Percentiles rank a stretch among this genome's conserved stretches.
Conservation (phyloP, 2,113 vertebrate species). For the Odontophorus gujanensis region DNA sequence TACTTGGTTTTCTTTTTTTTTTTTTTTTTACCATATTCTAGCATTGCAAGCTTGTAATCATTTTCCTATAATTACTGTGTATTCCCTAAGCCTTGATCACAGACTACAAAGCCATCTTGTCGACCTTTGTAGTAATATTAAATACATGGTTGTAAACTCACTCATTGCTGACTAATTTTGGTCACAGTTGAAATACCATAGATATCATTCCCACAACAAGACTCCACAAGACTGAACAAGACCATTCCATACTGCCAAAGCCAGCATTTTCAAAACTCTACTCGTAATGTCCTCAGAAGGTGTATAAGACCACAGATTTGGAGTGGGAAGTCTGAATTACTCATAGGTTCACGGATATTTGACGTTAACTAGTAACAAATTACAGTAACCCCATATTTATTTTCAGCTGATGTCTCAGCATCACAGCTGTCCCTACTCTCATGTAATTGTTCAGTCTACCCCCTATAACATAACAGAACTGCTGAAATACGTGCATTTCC, state of each 20-base stretch:
- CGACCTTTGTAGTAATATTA: not conserved
- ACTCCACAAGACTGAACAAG: slow-evolving; percentile 29
- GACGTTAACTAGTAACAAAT: not conserved
- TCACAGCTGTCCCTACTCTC: not conserved
- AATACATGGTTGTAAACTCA: not conserved
- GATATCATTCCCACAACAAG: slow-evolving; percentile 41
- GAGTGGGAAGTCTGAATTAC: not conserved
- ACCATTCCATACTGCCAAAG: slow-evolving; percentile 16
- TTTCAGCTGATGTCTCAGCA: not conserved
- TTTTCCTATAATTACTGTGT: not conserved
- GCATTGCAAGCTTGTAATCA: not conserved
- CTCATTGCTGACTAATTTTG: slow-evolving; percentile 49
- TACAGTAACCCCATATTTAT: not conserved
- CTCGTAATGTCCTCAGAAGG: not conserved
- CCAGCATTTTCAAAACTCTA: not conserved
- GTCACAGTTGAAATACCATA: not conserved
- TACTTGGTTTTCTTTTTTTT: no score
- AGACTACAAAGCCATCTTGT: not conserved
- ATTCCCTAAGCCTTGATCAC: not conserved
- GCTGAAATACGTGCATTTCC: not conserved
- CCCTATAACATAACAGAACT: not conserved
- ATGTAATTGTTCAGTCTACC: not conserved
- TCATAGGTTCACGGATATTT: not conserved
- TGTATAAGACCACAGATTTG: not conserved
- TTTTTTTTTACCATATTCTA: not conserved